phyloP scores from a whole-genome alignment of 2,888 invertebrate genomes.

The Agrypnus murinus region DNA sequence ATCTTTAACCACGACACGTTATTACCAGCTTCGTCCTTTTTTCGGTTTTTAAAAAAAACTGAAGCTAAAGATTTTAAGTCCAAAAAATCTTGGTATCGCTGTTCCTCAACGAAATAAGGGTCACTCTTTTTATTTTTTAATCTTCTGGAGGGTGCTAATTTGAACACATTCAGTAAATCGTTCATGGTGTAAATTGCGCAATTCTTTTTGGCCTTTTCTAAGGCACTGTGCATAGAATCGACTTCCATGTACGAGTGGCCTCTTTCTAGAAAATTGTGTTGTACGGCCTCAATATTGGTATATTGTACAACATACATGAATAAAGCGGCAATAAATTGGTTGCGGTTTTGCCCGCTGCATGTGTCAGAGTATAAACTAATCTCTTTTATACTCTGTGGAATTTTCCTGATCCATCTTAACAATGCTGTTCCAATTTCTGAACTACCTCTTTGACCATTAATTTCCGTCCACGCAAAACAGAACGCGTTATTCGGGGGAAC shows the following conservation, averaged over 20 bases:
- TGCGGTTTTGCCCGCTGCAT: conserved; percentile 58
- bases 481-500: conserved; percentile 57
- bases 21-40: neutral
- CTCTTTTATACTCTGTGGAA: conserved; percentile 40
- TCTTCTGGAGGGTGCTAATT: conserved; percentile 46
- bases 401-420: conserved; percentile 46
- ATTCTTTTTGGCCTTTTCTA: conserved; percentile 55
- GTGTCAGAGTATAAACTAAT: conserved; percentile 54
- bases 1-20: conserved; percentile 14
- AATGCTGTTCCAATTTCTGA: conserved; percentile 60
- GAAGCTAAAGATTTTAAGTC: conserved; percentile 42
- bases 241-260: conserved; percentile 58
- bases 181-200: conserved; percentile 50
- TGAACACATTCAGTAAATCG: conserved; percentile 55
- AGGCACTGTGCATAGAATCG: conserved; percentile 58
- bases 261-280: conserved; percentile 58
- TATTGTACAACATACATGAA: conserved; percentile 52
- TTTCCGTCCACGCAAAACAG: conserved; percentile 58
- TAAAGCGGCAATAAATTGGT: conserved; percentile 53
- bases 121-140: conserved; percentile 51
- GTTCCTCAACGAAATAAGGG: conserved; percentile 31
- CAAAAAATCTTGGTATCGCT: conserved; percentile 4
- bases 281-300: conserved; percentile 51
- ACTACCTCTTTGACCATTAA: conserved; percentile 59
- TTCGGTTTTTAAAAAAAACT: conserved; percentile 9